Percentiles rank a stretch among this genome's conserved stretches.
phyloP scores from a whole-genome alignment of 2,113 vertebrate genomes.

The Glaucomys volans region DNA sequence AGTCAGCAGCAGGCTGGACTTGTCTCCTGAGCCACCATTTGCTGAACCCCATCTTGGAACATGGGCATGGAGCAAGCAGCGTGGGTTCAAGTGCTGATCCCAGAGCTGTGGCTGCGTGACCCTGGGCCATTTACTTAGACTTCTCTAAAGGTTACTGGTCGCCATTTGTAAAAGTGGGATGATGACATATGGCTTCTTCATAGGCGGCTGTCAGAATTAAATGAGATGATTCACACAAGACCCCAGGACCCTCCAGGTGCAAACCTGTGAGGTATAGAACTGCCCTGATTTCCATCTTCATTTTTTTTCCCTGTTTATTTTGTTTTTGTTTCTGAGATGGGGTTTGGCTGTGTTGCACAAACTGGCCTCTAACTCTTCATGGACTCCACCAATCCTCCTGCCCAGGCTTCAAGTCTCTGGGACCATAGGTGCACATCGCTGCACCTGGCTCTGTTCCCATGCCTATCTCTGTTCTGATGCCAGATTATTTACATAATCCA shows the following conservation, averaged over 20 bases:
- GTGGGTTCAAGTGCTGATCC: neutral
- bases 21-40: no score
- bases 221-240: accelerated
- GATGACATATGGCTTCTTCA: neutral
- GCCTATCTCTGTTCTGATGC: neutral
- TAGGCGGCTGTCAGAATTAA: neutral
- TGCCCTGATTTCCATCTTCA: neutral
- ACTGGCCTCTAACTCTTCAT: no score
- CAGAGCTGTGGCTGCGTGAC: neutral
- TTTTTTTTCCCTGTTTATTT: neutral
- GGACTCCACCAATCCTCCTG: neutral
- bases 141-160: neutral
- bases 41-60: neutral
- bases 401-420: neutral
- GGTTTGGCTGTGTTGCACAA: neutral
- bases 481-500: neutral
- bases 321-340: neutral
- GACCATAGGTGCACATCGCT: accelerated
- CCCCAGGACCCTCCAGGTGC: neutral
- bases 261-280: neutral
- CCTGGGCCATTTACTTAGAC: neutral
- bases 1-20: accelerated
- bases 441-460: neutral
- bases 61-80: neutral
- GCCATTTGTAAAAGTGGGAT: neutral